Evolutionary conservation across 2,797 vertebrate genomes (phyloP).

Genomic region (Enteromius thamalakanensis): DNA sequence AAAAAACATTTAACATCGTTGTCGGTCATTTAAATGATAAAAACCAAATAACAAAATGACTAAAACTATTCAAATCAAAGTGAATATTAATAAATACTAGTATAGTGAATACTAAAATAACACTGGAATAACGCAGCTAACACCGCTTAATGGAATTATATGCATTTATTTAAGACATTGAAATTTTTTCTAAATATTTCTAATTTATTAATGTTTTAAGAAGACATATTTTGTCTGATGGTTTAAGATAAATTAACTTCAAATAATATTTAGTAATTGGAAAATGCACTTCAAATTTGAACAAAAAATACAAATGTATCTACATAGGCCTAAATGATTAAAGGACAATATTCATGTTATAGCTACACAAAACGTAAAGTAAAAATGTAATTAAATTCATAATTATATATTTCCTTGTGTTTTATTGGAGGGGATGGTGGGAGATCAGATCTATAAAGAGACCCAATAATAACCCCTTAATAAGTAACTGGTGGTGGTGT

Average conservation of each 20-base stretch:
- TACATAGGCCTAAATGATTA: not conserved
- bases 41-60: not conserved
- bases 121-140: not conserved
- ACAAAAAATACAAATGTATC: not conserved
- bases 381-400: not conserved
- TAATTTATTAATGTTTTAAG: not conserved
- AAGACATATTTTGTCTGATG: not conserved
- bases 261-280: not conserved
- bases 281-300: not conserved
- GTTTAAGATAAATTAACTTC: not conserved
- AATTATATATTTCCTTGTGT: not conserved
- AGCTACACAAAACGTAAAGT: too few relatives aligned
- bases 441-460: not conserved
- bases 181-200: too few relatives aligned
- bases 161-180: not conserved
- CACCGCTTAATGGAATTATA: not conserved
- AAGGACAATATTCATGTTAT: too few relatives aligned
- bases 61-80: not conserved
- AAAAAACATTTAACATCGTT: not conserved
- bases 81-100: not conserved
- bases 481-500: conserved; percentile 46
- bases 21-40: not conserved
- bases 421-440: not conserved
- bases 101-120: not conserved
- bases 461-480: conserved; percentile 15